A percentile compares a stretch with the other conserved stretches of the same genome.
Evolutionary conservation across 2,113 vertebrate genomes (phyloP).

Genomic region (Nymphicus hollandicus): DNA sequence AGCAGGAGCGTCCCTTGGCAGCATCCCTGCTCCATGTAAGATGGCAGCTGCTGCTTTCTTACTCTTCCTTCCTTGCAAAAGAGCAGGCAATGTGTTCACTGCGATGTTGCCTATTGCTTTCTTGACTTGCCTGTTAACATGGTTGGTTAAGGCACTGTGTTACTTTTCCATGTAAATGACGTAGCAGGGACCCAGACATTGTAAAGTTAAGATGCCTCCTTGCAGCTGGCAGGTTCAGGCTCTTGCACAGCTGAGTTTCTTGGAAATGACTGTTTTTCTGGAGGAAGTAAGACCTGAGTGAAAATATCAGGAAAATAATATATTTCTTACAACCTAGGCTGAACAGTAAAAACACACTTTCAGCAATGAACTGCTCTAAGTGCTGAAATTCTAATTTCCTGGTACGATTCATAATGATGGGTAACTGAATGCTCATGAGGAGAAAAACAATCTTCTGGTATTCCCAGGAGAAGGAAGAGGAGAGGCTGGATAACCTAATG

Average conservation of each 20-base stretch:
- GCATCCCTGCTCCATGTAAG: background rate
- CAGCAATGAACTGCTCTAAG: background rate
- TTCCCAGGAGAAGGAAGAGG: background rate
- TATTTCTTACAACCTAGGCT: background rate
- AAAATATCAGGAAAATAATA: background rate
- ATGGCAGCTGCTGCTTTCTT: background rate
- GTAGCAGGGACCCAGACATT: background rate
- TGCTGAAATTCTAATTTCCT: background rate
- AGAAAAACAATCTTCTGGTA: background rate
- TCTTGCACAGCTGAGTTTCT: background rate
- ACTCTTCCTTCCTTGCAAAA: background rate
- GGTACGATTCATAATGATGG: background rate
- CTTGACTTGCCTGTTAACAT: background rate
- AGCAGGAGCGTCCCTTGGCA: background rate
- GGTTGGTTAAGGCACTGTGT: background rate
- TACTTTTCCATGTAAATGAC: background rate
- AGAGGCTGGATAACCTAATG: background rate
- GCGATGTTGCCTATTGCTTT: background rate
- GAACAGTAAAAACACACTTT: background rate
- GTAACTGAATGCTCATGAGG: background rate
- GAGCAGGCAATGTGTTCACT: fast-evolving
- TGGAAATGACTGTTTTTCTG: background rate
- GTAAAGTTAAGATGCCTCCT: background rate
- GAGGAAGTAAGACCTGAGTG: background rate
- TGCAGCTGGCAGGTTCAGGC: background rate